Conservation (phyloP, 2,888 invertebrate genomes). For the Drosophila birchii region DNA sequence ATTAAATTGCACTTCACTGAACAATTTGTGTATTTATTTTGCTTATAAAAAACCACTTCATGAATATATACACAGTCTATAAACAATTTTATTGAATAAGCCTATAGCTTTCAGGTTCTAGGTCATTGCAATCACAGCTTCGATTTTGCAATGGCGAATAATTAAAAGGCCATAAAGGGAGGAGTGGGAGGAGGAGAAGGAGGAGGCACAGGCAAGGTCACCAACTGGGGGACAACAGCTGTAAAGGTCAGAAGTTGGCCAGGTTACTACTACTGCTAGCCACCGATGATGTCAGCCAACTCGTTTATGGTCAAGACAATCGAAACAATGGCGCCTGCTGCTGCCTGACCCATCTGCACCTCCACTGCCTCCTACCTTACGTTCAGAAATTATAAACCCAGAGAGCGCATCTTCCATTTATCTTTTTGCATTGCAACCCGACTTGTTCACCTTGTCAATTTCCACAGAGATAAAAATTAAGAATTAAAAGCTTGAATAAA, state of each 20-base stretch:
- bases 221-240: slow-evolving; percentile 28
- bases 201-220: slow-evolving; percentile 47
- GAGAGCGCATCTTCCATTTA: slow-evolving; percentile 42
- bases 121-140: slow-evolving; percentile 27
- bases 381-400: slow-evolving; percentile 10
- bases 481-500: not conserved
- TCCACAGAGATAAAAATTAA: not conserved
- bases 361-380: not conserved
- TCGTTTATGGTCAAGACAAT: slow-evolving; percentile 49
- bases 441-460: slow-evolving; percentile 45
- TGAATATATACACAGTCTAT: not conserved
- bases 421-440: slow-evolving; percentile 43
- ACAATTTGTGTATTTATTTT: not conserved
- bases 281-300: slow-evolving; percentile 45
- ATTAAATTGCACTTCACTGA: not conserved
- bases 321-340: slow-evolving; percentile 62
- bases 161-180: slow-evolving; percentile 65
- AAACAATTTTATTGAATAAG: slow-evolving; percentile 11
- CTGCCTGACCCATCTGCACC: slow-evolving; percentile 9
- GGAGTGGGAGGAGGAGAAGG: slow-evolving; percentile 1
- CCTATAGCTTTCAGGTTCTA: slow-evolving; percentile 1
- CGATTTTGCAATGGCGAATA: slow-evolving; percentile 24
- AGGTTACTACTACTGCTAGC: slow-evolving; percentile 16
- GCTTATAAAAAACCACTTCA: not conserved
- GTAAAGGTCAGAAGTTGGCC: slow-evolving; percentile 64